Percentiles rank a stretch among this genome's conserved stretches.
Conservation (phyloP, 2,888 invertebrate species). For the Gandaritis pyraliata region DNA sequence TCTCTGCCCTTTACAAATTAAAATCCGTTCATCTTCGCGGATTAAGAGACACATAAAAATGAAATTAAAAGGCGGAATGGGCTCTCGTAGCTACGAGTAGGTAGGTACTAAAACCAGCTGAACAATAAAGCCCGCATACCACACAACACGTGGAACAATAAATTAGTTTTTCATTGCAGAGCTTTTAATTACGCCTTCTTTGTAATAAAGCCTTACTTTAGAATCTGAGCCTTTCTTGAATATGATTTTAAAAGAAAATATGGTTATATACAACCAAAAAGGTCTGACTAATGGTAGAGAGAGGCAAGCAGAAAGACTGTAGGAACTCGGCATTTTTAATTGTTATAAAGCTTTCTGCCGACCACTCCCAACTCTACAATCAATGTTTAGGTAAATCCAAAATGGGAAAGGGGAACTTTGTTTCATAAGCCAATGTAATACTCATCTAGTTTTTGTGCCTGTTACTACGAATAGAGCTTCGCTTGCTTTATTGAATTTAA, state of each 20-base stretch:
- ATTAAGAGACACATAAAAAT: slow-evolving; percentile 29
- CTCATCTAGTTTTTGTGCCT: too few relatives aligned
- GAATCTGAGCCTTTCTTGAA: slow-evolving; percentile 1
- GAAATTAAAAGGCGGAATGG: slow-evolving; percentile 32
- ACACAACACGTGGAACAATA: slow-evolving; percentile 36
- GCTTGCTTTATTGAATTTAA: too few relatives aligned
- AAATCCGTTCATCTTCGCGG: slow-evolving; percentile 18
- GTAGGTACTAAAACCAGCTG: slow-evolving; percentile 45
- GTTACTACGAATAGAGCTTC: too few relatives aligned
- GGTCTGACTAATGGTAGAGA: too few relatives aligned
- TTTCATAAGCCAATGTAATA: too few relatives aligned
- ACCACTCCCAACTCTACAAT: too few relatives aligned
- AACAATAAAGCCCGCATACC: slow-evolving; percentile 52
- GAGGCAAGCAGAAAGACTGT: too few relatives aligned
- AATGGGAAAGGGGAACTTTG: too few relatives aligned
- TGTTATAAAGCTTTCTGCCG: too few relatives aligned
- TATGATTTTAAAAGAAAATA: background rate
- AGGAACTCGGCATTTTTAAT: too few relatives aligned
- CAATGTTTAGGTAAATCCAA: too few relatives aligned
- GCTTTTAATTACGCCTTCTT: slow-evolving; percentile 33
- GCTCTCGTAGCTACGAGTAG: slow-evolving; percentile 36
- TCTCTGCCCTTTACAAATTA: slow-evolving; percentile 35
- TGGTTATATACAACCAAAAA: background rate
- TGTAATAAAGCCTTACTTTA: slow-evolving; percentile 21
- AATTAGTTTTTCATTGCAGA: slow-evolving; percentile 31